phyloP scores from a whole-genome alignment of 1,140 invertebrate genomes.

The Aphis craccivora region DNA sequence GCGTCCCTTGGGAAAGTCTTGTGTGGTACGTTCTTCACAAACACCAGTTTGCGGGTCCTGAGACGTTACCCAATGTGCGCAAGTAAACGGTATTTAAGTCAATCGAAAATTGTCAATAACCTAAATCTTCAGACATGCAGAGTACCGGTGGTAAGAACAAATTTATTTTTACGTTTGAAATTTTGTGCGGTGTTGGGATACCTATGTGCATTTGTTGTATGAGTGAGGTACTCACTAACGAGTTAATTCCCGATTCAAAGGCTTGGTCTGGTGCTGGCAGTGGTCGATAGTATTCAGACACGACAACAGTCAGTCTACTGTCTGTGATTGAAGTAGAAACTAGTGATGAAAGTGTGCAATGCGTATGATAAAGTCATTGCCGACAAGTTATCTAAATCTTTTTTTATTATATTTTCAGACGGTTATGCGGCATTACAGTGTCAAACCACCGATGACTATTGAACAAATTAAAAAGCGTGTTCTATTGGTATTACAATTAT shows the following conservation, averaged over 20 bases:
- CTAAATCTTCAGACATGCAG: conserved; percentile 18
- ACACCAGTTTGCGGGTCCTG: not conserved
- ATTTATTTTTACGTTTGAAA: not conserved
- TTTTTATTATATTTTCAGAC: conserved; percentile 69
- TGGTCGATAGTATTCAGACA: conserved; percentile 34
- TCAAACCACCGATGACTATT: conserved; percentile 72
- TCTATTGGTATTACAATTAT: conserved; percentile 91
- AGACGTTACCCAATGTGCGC: conserved; percentile 4
- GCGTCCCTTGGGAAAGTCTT: conserved; percentile 39
- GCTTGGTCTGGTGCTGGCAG: not conserved
- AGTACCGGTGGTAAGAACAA: conserved; percentile 21
- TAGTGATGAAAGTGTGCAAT: conserved; percentile 78
- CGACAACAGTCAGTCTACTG: not conserved
- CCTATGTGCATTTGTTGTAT: not conserved
- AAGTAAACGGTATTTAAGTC: conserved; percentile 22
- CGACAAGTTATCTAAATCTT: conserved; percentile 74
- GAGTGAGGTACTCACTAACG: not conserved
- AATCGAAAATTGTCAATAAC: conserved; percentile 16
- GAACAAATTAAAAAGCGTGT: conserved; percentile 87
- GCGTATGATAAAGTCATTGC: conserved; percentile 81
- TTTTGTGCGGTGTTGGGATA: not conserved
- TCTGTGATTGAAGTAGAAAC: conserved; percentile 70
- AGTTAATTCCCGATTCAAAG: conserved; percentile 17
- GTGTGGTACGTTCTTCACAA: conserved; percentile 8
- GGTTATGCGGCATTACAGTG: conserved; percentile 75